These are phyloP conservation scores for Parazoanthus darwini DNA, from an alignment of 92 coral and sea anemone genomes.

Conservation along the genomic window DNA sequence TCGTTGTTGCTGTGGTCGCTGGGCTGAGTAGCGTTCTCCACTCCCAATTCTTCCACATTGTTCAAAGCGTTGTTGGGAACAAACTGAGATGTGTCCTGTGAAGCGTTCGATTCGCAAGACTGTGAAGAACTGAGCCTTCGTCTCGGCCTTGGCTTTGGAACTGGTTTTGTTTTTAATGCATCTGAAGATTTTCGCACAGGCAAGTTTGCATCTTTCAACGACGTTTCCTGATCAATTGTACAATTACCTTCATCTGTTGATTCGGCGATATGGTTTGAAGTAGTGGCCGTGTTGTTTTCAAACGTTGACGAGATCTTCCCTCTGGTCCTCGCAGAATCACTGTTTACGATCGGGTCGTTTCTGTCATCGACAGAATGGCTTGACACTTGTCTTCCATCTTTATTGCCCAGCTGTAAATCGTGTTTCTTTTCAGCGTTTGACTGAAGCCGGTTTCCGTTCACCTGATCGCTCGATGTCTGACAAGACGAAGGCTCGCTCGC, in stretches of 20 bases:
- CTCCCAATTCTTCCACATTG: slow-evolving; percentile 6
- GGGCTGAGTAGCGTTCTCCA: background rate
- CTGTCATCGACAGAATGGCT: slow-evolving; percentile 20
- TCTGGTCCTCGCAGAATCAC: background rate
- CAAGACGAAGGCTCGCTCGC: slow-evolving; percentile 12
- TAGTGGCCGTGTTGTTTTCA: background rate
- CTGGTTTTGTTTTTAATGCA: slow-evolving; percentile 64
- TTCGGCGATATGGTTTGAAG: slow-evolving; percentile 33
- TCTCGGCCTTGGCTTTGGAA: slow-evolving; percentile 67
- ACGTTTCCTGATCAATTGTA: background rate
- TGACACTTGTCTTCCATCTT: background rate
- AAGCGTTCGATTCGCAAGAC: background rate
- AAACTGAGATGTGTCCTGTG: background rate
- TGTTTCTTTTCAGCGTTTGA: slow-evolving; percentile 27
- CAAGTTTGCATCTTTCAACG: slow-evolving; percentile 29
- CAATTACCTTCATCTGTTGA: slow-evolving; percentile 1
- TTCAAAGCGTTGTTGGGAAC: background rate
- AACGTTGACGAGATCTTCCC: background rate
- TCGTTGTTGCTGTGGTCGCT: slow-evolving; percentile 3
- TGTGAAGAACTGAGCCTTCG: background rate
- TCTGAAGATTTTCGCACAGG: slow-evolving; percentile 12
- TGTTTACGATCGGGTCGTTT: slow-evolving; percentile 6
- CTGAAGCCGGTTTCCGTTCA: slow-evolving; percentile 40
- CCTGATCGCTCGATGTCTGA: slow-evolving; percentile 13
- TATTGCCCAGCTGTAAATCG: slow-evolving; percentile 11